Conservation (phyloP, 2,113 vertebrate genomes). For the Passer domesticus region DNA sequence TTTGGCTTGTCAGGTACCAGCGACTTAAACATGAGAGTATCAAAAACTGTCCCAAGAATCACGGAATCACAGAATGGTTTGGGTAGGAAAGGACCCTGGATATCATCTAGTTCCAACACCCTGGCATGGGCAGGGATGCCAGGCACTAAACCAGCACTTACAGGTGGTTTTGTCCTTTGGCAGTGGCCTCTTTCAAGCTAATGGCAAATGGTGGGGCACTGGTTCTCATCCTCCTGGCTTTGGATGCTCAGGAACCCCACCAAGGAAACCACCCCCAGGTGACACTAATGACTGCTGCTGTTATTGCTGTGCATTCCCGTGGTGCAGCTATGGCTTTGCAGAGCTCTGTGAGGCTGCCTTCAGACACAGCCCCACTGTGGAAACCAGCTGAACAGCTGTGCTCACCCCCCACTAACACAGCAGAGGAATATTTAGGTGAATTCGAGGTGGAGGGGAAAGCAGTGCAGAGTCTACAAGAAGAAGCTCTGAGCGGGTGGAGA, state of each 20-base stretch:
- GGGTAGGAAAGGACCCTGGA: not conserved
- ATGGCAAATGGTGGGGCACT: fast-evolving
- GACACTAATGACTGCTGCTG: not conserved
- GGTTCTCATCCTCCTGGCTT: not conserved
- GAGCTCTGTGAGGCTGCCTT: not conserved
- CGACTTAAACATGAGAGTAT: not conserved
- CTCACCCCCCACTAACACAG: not conserved
- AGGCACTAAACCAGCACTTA: not conserved
- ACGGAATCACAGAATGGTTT: not conserved
- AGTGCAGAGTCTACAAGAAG: not conserved
- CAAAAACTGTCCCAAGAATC: not conserved
- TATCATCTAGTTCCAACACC: not conserved
- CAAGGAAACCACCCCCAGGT: not conserved
- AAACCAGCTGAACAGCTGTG: not conserved
- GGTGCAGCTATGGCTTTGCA: not conserved
- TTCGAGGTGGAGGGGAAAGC: not conserved
- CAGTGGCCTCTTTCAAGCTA: not conserved
- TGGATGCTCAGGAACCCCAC: not conserved
- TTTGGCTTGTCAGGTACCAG: not conserved
- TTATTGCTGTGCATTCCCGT: not conserved
- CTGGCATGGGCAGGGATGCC: not conserved
- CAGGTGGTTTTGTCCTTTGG: not conserved
- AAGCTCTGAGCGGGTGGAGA: not conserved
- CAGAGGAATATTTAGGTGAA: not conserved
- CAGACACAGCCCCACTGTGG: not conserved